Evolutionary conservation across 2,113 vertebrate genomes (phyloP).

Genomic region (Rhinichthys klamathensis): DNA sequence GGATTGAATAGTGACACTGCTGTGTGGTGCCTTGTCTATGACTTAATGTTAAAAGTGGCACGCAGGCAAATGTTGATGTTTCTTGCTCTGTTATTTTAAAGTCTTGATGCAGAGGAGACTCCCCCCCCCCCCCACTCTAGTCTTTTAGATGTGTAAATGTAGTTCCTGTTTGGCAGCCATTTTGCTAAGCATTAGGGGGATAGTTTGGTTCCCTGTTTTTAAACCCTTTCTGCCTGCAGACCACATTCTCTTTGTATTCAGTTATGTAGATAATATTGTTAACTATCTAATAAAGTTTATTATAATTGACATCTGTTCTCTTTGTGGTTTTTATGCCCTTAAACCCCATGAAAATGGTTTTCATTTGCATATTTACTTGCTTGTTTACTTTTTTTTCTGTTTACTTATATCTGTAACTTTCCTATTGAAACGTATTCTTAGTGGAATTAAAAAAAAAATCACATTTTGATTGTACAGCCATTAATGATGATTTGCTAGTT

Average conservation of each 20-base stretch:
- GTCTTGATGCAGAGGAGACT: constrained; percentile 58
- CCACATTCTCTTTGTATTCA: constrained; percentile 83
- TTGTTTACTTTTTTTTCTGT: not conserved
- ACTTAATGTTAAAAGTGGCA: constrained; percentile 45
- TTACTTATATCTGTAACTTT: not conserved
- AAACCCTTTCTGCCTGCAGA: constrained; percentile 75
- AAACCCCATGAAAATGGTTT: not conserved
- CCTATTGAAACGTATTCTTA: not conserved
- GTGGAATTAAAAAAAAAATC: too few relatives aligned
- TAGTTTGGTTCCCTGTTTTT: constrained; percentile 55
- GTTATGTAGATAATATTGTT: constrained; percentile 85
- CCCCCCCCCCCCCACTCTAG: constrained; percentile 26
- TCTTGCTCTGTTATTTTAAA: constrained; percentile 61
- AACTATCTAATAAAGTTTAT: constrained; percentile 91
- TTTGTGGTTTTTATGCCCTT: not conserved
- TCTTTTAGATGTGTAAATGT: constrained; percentile 64
- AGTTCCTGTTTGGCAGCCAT: constrained; percentile 54
- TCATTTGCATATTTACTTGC: too few relatives aligned
- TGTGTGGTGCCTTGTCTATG: constrained; percentile 53
- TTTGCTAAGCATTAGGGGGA: constrained; percentile 55
- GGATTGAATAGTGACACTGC: constrained; percentile 34
- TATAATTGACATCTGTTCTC: constrained; percentile 69
- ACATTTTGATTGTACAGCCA: not conserved
- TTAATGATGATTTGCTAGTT: not conserved
- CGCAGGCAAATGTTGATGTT: constrained; percentile 64